Evolutionary conservation across 2,113 vertebrate species (phyloP), one percentile per base, ranked within the genome.

Genomic region (Zosterops lateralis): DNA sequence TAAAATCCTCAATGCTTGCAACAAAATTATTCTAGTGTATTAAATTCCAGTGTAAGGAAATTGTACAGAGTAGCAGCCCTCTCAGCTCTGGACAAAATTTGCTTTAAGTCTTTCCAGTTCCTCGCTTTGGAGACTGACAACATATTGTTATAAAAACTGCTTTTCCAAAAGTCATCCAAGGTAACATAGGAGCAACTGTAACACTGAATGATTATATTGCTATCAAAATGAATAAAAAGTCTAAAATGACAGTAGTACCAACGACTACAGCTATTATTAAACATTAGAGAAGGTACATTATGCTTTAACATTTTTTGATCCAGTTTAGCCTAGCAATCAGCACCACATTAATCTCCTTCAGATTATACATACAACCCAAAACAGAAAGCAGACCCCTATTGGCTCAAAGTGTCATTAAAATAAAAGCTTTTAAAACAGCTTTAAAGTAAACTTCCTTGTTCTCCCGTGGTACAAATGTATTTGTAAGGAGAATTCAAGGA

Each of bases 401-500:
- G 62, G 44, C 64, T 88, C 17, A 4, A 74, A 87, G 48, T 51
- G 19, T 53, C 84, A 76, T 24, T 89, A 12, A 57, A 36, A 66
- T 4, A 60, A 76, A 34, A 47, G 32, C 29, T n/a, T 85, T 95
- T 85, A 48, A 83, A 89, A 76, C 20, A 36, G 28, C 47, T 89
- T 91, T 73, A 85, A 83, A 87, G 71, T 56, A 62, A 88, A 75
- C 34, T 94, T 87, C 28, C 47, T 31, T 67, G 8, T 80, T 94
- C 64, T 84, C 64, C 64, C 26, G 6, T 57, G n/a, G 26, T 53
- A 77, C 58, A 77, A 88, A 83, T 7, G 9, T 51, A 58, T 25
- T 38, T 29, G 44, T 72, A 88, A 94, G 83, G 92, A 85, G 75
- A 91, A 90, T 64, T 94, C 84, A 95, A 95, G 90, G 90, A 45